Evolutionary conservation across 2,888 invertebrate genomes (phyloP).

Genomic region (Seira sanloemensis): DNA sequence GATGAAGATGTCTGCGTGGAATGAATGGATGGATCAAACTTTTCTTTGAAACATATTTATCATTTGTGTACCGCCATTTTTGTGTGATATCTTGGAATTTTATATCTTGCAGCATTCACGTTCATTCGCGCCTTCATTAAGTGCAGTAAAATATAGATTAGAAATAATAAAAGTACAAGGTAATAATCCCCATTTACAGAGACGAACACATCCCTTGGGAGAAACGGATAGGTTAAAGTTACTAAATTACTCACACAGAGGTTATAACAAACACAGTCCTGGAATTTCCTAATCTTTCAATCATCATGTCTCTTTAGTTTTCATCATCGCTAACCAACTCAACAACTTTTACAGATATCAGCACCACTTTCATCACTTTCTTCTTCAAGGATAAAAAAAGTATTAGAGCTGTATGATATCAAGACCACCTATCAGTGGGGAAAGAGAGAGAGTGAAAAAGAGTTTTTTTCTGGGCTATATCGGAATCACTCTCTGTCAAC

Average conservation of each 20-base stretch:
- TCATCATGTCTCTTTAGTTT: conserved; percentile 51
- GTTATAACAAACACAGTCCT: conserved; percentile 42
- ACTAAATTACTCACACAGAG: conserved; percentile 41
- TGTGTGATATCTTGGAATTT: no score
- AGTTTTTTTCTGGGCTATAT: conserved; percentile 47
- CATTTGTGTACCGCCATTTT: no score
- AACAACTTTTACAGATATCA: conserved; percentile 25
- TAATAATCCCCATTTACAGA: not conserved
- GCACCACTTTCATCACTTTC: conserved; percentile 18
- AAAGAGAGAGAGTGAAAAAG: conserved; percentile 28
- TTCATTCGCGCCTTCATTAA: no score
- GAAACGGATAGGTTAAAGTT: conserved; percentile 47
- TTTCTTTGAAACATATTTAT: no score
- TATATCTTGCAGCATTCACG: no score
- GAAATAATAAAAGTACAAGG: not conserved
- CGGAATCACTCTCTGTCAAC: conserved; percentile 58
- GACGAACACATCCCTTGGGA: conserved; percentile 41
- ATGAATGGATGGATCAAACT: no score
- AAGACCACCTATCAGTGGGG: conserved; percentile 17
- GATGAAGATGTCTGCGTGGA: no score
- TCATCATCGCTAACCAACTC: conserved; percentile 34
- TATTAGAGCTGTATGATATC: no score
- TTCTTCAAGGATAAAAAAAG: no score
- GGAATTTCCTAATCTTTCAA: conserved; percentile 59
- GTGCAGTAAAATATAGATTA: not conserved